Percentiles rank a stretch among this genome's conserved stretches.
These are phyloP conservation scores for Mythimna lalbum DNA, from an alignment of 2,888 invertebrate species.

Conservation along the genomic window DNA sequence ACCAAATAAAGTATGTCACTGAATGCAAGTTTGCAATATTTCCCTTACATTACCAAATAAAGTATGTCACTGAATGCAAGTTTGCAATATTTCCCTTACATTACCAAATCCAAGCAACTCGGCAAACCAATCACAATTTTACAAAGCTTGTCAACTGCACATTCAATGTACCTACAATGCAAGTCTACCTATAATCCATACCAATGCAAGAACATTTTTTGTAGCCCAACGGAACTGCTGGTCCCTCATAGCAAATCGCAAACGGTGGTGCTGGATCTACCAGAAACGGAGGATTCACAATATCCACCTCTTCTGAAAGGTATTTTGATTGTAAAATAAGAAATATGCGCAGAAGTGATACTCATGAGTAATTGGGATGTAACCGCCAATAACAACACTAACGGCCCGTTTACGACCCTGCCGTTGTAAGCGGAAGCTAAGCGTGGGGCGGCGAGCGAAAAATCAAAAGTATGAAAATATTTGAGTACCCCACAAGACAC, in stretches of 20 bases:
- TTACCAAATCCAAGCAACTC: conserved; percentile 45
- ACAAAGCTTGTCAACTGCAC: conserved; percentile 54
- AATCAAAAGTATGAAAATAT: too few species aligned
- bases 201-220: conserved; percentile 64
- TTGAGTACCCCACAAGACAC: too few species aligned
- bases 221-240: conserved; percentile 86
- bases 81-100: not conserved
- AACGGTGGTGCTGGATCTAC: conserved; percentile 82
- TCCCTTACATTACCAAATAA: too few species aligned
- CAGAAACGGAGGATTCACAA: conserved; percentile 86
- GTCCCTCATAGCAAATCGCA: conserved; percentile 88
- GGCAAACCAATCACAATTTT: conserved; percentile 33
- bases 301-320: conserved; percentile 90
- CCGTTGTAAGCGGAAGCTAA: too few species aligned
- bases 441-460: too few species aligned
- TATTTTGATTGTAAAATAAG: conserved; percentile 56
- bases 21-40: not conserved
- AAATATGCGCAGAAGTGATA: conserved; percentile 9
- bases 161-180: conserved; percentile 31
- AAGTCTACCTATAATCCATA: conserved; percentile 1
- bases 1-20: not conserved
- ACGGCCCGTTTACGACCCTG: too few species aligned
- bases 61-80: too few species aligned
- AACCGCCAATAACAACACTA: not conserved
- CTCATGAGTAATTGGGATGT: not conserved